A percentile compares a stretch with the other conserved stretches of the same genome.
Evolutionary conservation across 2,888 invertebrate species (phyloP).

Genomic region (Drosophila glabriapex): DNA sequence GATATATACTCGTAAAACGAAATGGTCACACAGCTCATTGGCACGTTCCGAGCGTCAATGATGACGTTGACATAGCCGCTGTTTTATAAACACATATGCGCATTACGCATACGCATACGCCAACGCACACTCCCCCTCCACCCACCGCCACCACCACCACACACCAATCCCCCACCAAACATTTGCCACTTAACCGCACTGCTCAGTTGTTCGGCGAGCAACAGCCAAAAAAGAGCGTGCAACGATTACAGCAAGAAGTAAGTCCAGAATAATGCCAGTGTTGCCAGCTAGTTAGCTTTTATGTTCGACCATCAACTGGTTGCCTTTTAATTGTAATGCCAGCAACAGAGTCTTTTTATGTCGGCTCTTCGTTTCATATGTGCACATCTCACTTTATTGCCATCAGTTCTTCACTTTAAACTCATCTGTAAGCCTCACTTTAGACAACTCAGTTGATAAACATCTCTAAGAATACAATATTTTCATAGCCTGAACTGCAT

Average conservation of each 20-base stretch:
- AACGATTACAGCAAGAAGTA: constrained; percentile 13
- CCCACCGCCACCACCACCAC: too few relatives aligned
- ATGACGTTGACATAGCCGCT: constrained; percentile 37
- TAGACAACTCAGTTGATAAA: not conserved
- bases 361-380: not conserved
- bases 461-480: not conserved
- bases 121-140: not conserved
- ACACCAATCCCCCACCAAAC: not conserved
- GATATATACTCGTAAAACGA: constrained; percentile 64
- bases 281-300: constrained; percentile 30
- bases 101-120: constrained; percentile 59
- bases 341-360: constrained; percentile 6
- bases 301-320: constrained; percentile 26
- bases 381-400: not conserved
- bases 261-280: constrained; percentile 13
- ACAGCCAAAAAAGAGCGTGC: constrained; percentile 8
- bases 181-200: constrained; percentile 3
- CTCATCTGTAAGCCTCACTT: not conserved
- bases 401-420: not conserved
- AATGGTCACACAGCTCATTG: constrained; percentile 76
- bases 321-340: constrained; percentile 29
- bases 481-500: not conserved
- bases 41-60: constrained; percentile 64
- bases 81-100: constrained; percentile 48
- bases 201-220: not conserved